Evolutionary conservation across 2,113 vertebrate species (phyloP), one percentile per base, ranked within the genome.

Genomic region (Aspidoscelis tigris): DNA sequence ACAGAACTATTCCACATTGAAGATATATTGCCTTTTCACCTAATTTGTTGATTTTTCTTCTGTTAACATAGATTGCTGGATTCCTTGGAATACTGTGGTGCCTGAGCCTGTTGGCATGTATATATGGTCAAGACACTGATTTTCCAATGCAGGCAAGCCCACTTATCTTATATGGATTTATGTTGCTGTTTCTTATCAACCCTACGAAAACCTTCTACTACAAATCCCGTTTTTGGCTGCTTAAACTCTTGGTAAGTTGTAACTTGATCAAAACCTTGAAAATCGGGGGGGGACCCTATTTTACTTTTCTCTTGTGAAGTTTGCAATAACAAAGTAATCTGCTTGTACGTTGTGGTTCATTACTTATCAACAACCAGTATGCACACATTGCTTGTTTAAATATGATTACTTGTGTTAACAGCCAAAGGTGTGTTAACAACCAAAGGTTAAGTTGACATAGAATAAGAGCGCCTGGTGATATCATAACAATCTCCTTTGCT

Each of bases 161-260:
- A n/a, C 97, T 99, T 86, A 96, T 96, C 92, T 96, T 99, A 44
- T 99, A 99, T 0, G 98, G 98, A 92, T 97, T 99, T 95, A 99
- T 99, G 98, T 85, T 97, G 93, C 97, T 99, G 89, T 99, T 99
- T 93, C 98, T 99, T 93, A 97, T 99, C 95, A 99, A 99, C 93
- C 98, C 98, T 61, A 97, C 98, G 88, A 99, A 99, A 96, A 99
- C 98, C 82, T 97, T 97, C 41, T 99, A 99, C 94, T 99, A 99
- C 95, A 99, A 99, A 93, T 99, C 98, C n/a, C 97, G 98, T 3
- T 99, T 99, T 96, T 99, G 98, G 98, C 98, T 99, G 86, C 97
- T 99, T 85, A 99, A 99, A 94, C 92, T 99, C 85, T 94, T 99
- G 98, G 98, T 99, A 94, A 97, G 98, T 96, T 50, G 78, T 80